phyloP scores from a whole-genome alignment of 2,797 vertebrate species.

The Heliangelus exortis region DNA sequence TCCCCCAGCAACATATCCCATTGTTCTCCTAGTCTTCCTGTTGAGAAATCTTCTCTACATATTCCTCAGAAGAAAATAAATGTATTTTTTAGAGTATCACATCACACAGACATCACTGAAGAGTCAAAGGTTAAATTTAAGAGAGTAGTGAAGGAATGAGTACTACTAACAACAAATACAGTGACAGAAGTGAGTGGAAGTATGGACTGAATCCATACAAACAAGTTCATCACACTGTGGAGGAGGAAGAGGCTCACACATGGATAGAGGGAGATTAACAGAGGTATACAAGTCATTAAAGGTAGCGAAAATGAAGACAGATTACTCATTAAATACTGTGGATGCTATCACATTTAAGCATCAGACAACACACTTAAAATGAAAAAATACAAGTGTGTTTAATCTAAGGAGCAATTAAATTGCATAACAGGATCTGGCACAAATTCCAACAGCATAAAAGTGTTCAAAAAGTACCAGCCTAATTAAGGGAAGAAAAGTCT shows the following conservation, averaged over 20 bases:
- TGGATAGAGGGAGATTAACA: background rate
- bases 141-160: background rate
- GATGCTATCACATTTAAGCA: background rate
- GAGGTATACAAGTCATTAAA: background rate
- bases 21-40: background rate
- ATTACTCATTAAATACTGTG: background rate
- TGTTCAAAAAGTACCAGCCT: background rate
- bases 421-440: background rate
- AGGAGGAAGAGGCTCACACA: background rate
- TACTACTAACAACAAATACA: background rate
- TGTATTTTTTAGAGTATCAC: too few relatives aligned
- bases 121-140: background rate
- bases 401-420: constrained; percentile 19
- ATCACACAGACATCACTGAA: background rate
- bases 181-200: background rate
- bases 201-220: background rate
- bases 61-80: background rate
- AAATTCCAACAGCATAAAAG: background rate
- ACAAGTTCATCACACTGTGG: background rate
- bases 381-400: background rate
- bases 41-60: background rate
- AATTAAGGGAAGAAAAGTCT: background rate
- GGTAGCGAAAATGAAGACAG: background rate
- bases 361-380: constrained; percentile 11
- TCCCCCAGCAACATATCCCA: background rate